Evolutionary conservation across 2,888 invertebrate species (phyloP).

Genomic region (Synergus laeviventris): DNA sequence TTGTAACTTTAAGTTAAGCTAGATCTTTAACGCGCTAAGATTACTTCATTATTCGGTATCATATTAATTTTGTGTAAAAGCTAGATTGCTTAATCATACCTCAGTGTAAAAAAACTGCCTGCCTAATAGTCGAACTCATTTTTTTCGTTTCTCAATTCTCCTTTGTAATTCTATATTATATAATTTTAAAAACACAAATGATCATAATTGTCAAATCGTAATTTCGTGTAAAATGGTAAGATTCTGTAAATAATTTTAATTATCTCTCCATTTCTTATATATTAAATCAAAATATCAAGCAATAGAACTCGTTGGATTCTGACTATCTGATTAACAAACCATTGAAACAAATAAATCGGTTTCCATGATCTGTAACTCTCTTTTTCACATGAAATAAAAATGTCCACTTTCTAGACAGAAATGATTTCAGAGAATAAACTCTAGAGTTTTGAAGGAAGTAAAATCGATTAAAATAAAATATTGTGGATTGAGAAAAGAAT

Average conservation of each 20-base stretch:
- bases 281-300: too few species aligned
- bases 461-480: conserved; percentile 2
- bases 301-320: too few species aligned
- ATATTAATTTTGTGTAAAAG: conserved; percentile 70
- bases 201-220: too few species aligned
- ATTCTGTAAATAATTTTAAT: too few species aligned
- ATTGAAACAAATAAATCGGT: not conserved
- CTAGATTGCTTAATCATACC: conserved; percentile 60
- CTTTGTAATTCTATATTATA: not conserved
- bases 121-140: not conserved
- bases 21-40: conserved; percentile 52
- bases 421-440: conserved; percentile 63
- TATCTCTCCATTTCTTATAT: too few species aligned
- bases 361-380: not conserved
- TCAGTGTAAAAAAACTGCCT: not conserved
- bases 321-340: too few species aligned
- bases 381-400: too few species aligned
- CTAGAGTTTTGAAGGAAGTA: too few species aligned
- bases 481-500: not conserved
- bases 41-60: conserved; percentile 47
- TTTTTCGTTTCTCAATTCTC: conserved; percentile 18
- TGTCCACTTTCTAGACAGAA: conserved; percentile 41
- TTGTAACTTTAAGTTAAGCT: conserved; percentile 46
- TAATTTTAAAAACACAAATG: too few species aligned
- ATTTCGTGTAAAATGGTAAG: too few species aligned